These are phyloP conservation scores for Chymomyza caudatula DNA, from an alignment of 2,888 invertebrate genomes.

Conservation along the genomic window DNA sequence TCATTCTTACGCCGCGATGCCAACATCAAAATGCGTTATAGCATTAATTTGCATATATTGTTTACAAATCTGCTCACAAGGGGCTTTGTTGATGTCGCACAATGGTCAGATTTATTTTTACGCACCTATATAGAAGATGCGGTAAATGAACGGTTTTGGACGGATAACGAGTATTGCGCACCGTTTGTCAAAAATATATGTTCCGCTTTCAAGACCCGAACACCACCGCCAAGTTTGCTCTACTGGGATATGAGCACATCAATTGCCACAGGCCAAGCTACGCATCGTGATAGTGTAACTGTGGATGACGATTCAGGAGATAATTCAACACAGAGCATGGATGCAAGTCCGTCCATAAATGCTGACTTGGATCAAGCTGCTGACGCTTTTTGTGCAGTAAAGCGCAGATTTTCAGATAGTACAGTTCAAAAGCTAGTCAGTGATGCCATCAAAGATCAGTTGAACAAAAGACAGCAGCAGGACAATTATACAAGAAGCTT, in stretches of 20 bases:
- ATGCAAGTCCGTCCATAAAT: conserved; percentile 75
- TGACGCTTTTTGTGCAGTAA: conserved; percentile 78
- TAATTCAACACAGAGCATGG: conserved; percentile 75
- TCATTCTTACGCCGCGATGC: conserved; percentile 89
- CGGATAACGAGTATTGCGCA: conserved; percentile 93
- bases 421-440: conserved; percentile 86
- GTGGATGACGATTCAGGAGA: conserved; percentile 80
- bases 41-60: conserved; percentile 88
- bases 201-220: conserved; percentile 78
- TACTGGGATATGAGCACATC: conserved; percentile 61
- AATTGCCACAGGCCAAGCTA: conserved; percentile 26
- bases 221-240: conserved; percentile 68
- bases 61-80: conserved; percentile 90
- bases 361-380: conserved; percentile 77
- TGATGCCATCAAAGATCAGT: conserved; percentile 92
- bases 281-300: conserved; percentile 53
- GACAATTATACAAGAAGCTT: conserved; percentile 94
- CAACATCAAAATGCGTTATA: conserved; percentile 88
- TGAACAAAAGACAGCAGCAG: conserved; percentile 89
- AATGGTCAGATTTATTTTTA: conserved; percentile 95
- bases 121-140: conserved; percentile 97
- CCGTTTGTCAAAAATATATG: conserved; percentile 94
- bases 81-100: conserved; percentile 88
- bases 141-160: conserved; percentile 94
- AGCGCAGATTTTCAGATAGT: conserved; percentile 80